These are phyloP conservation scores for Hypena proboscidalis DNA, from an alignment of 2,888 invertebrate genomes.

Conservation along the genomic window DNA sequence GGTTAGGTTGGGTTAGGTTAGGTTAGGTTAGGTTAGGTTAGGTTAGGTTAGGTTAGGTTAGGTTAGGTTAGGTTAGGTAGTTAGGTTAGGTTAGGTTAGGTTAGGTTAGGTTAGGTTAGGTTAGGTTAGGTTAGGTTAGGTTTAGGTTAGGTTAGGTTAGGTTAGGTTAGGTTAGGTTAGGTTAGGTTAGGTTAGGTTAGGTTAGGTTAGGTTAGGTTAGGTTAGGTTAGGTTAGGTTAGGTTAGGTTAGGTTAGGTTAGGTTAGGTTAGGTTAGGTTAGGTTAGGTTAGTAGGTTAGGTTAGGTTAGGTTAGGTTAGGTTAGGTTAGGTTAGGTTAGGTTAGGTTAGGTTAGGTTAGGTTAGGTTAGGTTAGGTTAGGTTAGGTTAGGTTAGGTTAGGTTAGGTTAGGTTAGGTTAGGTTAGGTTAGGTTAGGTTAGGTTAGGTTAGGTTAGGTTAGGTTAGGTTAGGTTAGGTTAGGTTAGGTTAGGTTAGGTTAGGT, in stretches of 20 bases:
- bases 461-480: constrained; percentile 33
- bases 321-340: constrained; percentile 20
- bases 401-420: constrained; percentile 25
- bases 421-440: constrained; percentile 27
- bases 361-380: constrained; percentile 21
- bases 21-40: constrained; percentile 32
- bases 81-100: constrained; percentile 25
- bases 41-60: constrained; percentile 28
- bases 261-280: constrained; percentile 16
- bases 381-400: constrained; percentile 24
- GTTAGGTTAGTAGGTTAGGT: constrained; percentile 15
- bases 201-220: constrained; percentile 18
- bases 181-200: constrained; percentile 15
- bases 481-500: constrained; percentile 30
- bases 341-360: constrained; percentile 22
- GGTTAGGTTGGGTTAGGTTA: constrained; percentile 30
- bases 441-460: constrained; percentile 28
- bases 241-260: constrained; percentile 22
- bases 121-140: constrained; percentile 24
- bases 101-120: constrained; percentile 11
- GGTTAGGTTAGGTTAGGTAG: constrained; percentile 28
- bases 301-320: constrained; percentile 23
- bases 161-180: constrained; percentile 21
- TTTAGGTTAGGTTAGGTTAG: constrained; percentile 24
- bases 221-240: constrained; percentile 16